Conservation (phyloP, 2,797 vertebrate genomes). For the Vespertilio murinus region DNA sequence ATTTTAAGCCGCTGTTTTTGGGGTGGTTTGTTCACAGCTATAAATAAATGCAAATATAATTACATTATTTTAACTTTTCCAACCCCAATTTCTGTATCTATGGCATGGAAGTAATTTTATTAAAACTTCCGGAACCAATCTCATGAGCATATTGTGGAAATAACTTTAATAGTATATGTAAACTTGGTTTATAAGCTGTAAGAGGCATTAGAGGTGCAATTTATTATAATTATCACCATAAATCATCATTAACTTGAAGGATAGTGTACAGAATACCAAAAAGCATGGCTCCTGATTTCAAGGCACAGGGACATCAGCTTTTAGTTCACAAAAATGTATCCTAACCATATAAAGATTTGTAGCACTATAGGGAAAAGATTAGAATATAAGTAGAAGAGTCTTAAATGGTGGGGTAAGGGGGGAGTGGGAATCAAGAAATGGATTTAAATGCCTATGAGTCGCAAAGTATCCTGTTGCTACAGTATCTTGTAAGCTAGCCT, state of each 20-base stretch:
- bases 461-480: neutral
- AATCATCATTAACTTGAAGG: conserved; percentile 58
- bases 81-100: conserved; percentile 10
- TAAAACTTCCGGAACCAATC: conserved; percentile 18
- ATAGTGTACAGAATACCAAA: conserved; percentile 42
- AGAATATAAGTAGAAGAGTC: conserved; percentile 20
- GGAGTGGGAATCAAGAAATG: neutral
- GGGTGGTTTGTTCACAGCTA: neutral
- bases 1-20: neutral
- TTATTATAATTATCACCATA: conserved; percentile 64
- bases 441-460: neutral
- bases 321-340: conserved; percentile 16
- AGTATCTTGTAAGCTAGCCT: neutral
- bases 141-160: conserved; percentile 41
- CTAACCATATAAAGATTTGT: neutral
- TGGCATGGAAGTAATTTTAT: conserved; percentile 39
- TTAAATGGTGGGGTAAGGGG: neutral
- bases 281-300: conserved; percentile 7
- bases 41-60: neutral
- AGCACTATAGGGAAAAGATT: neutral
- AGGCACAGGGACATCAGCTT: conserved; percentile 1
- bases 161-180: conserved; percentile 46
- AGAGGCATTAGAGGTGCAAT: conserved; percentile 44
- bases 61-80: conserved; percentile 36
- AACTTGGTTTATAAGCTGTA: conserved; percentile 55